phyloP scores from a whole-genome alignment of 2,797 vertebrate species.

The Molossus alvarezi region DNA sequence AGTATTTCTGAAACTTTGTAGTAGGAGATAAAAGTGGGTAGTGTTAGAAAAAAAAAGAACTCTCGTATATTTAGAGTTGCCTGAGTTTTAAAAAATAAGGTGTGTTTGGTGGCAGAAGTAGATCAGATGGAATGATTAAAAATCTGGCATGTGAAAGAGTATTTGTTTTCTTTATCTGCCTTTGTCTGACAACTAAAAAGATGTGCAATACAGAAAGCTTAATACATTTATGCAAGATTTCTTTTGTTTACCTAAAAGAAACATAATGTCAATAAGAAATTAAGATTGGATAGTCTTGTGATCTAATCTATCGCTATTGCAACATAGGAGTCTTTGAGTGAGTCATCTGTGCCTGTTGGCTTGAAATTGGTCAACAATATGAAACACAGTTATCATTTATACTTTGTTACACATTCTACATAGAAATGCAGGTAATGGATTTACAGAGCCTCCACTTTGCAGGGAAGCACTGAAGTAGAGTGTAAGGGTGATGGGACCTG shows the following conservation, averaged over 20 bases:
- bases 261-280: constrained; percentile 51
- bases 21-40: constrained; percentile 28
- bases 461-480: neutral
- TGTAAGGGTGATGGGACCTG: neutral
- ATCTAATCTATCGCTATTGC: neutral
- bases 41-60: too few species aligned
- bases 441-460: neutral
- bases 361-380: constrained; percentile 22
- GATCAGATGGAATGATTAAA: constrained; percentile 20
- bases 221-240: constrained; percentile 9
- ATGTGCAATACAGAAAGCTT: neutral
- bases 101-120: neutral
- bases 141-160: neutral
- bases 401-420: neutral
- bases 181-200: constrained; percentile 31
- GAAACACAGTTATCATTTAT: neutral
- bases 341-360: neutral
- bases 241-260: constrained; percentile 31
- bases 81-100: constrained; percentile 39
- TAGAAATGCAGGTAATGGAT: neutral
- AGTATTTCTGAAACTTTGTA: constrained; percentile 71
- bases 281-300: neutral
- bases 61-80: neutral
- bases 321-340: neutral
- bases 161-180: constrained; percentile 19